Conservation (phyloP, 2,797 vertebrate genomes). For the Microhierax caerulescens region DNA sequence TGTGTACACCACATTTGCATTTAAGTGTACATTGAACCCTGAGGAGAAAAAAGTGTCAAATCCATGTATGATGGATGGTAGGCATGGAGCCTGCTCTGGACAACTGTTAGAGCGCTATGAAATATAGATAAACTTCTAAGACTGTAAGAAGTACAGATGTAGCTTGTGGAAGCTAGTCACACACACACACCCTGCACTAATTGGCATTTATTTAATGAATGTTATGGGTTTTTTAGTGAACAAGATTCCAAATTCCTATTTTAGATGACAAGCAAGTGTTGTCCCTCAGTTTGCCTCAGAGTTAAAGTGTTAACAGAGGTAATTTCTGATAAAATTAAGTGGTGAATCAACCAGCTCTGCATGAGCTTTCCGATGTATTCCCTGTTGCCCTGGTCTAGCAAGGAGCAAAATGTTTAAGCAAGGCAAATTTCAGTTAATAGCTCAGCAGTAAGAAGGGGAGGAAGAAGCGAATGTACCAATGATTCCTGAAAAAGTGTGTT, state of each 20-base stretch:
- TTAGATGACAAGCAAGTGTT: neutral
- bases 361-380: neutral
- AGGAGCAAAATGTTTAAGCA: neutral
- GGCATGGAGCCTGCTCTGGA: neutral
- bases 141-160: neutral
- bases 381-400: neutral
- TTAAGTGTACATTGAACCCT: neutral
- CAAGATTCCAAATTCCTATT: neutral
- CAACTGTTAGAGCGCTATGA: neutral
- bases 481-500: constrained; percentile 5
- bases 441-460: neutral
- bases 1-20: neutral
- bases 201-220: neutral
- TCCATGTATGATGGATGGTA: neutral
- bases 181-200: neutral
- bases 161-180: neutral
- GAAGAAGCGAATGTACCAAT: neutral
- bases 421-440: constrained; percentile 45
- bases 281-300: neutral
- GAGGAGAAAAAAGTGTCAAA: neutral
- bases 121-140: neutral
- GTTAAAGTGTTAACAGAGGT: neutral
- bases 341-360: neutral
- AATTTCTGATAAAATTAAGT: neutral
- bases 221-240: neutral